Conservation (phyloP, 2,113 vertebrate genomes). For the Heteronetta atricapilla region DNA sequence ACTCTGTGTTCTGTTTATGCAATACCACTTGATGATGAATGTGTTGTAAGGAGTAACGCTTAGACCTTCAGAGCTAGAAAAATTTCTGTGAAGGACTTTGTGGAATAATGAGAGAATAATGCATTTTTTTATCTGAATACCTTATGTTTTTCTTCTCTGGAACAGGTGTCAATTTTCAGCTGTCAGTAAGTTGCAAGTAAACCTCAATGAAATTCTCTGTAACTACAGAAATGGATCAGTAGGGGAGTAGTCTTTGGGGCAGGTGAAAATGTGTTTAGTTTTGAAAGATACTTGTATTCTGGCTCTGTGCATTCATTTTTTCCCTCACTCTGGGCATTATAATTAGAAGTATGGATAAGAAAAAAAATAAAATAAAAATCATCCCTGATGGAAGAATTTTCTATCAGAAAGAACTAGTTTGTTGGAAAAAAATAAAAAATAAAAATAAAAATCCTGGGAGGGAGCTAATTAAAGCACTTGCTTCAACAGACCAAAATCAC, state of each 20-base stretch:
- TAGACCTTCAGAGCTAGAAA: background rate
- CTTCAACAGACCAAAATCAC: background rate
- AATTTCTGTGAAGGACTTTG: constrained; percentile 33
- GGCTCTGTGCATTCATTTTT: background rate
- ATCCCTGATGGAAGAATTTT: background rate
- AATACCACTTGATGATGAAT: constrained; percentile 25
- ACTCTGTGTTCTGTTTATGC: constrained; percentile 42
- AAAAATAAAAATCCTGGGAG: background rate
- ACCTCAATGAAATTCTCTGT: background rate
- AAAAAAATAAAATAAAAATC: background rate
- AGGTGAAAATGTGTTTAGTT: background rate
- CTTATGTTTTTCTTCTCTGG: background rate
- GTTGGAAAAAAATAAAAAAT: background rate
- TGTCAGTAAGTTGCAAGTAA: background rate
- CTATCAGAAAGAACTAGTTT: background rate
- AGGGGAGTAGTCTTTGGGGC: background rate
- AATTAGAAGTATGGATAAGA: background rate
- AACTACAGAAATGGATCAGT: background rate
- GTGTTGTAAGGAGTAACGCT: background rate
- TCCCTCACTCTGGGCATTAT: background rate
- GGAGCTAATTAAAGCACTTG: background rate
- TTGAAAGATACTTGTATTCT: background rate
- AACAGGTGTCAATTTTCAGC: background rate
- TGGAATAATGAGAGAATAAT: background rate
- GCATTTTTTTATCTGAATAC: accelerated